phyloP scores from a whole-genome alignment of 2,888 invertebrate species.

The Sinotaia quadrata region DNA sequence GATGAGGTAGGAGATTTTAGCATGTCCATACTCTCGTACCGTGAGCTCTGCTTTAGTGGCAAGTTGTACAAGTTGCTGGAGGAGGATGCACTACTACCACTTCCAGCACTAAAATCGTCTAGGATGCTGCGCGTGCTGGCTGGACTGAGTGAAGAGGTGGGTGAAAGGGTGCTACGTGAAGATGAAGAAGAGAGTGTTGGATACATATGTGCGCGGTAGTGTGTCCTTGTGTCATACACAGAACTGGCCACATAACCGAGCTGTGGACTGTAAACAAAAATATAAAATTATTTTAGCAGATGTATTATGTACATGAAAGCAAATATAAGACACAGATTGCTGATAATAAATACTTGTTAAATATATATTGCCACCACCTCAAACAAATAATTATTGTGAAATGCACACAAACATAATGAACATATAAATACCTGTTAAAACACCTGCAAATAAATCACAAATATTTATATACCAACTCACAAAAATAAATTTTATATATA shows the following conservation, averaged over 20 bases:
- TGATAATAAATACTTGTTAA: not conserved
- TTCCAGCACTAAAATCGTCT: conserved; percentile 55
- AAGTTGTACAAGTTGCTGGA: conserved; percentile 72
- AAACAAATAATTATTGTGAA: no score
- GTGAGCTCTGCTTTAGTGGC: conserved; percentile 70
- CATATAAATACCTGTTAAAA: no score
- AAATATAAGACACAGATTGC: not conserved
- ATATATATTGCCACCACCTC: no score
- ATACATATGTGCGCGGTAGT: conserved; percentile 72
- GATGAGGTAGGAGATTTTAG: conserved; percentile 52
- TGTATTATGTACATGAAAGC: not conserved
- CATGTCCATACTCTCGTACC: conserved; percentile 67
- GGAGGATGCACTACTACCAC: conserved; percentile 61
- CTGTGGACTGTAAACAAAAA: conserved; percentile 49
- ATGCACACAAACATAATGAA: no score
- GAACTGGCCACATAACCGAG: conserved; percentile 61
- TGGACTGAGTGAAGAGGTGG: conserved; percentile 23
- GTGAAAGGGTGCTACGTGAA: conserved; percentile 19
- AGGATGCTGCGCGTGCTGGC: conserved; percentile 61
- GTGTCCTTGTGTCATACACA: conserved; percentile 66
- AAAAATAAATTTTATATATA: conserved; percentile 3
- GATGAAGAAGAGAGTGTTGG: conserved; percentile 49
- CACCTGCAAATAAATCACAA: no score
- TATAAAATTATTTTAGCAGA: conserved; percentile 3
- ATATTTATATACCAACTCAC: not conserved